Percentiles rank a stretch among this genome's conserved stretches.
phyloP scores from a whole-genome alignment of 2,797 vertebrate species.

The Esox masquinongy region DNA sequence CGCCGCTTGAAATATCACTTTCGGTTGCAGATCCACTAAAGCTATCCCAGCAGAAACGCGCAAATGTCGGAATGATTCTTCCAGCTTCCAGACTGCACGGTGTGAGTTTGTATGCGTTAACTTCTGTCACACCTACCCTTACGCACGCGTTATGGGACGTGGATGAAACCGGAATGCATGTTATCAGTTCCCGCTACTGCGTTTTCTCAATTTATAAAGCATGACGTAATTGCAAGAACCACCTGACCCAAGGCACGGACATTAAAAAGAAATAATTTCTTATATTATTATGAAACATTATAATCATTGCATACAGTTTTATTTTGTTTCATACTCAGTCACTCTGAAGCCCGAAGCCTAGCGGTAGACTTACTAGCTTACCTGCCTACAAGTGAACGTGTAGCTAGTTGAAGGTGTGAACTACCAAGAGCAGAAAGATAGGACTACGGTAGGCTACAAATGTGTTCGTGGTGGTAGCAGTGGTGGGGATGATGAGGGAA shows the following conservation, averaged over 20 bases:
- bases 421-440: background rate
- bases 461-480: background rate
- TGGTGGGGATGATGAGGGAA: background rate
- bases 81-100: conserved; percentile 14
- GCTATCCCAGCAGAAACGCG: background rate
- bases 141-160: conserved; percentile 43
- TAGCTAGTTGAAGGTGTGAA: background rate
- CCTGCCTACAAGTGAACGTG: too few relatives aligned
- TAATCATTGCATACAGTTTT: background rate
- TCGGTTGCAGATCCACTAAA: conserved; percentile 21
- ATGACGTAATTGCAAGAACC: conserved; percentile 55
- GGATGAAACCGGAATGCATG: conserved; percentile 42
- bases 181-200: conserved; percentile 26
- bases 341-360: too few relatives aligned
- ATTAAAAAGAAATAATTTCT: conserved; percentile 13
- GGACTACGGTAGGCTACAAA: background rate
- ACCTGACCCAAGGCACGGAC: conserved; percentile 43
- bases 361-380: too few relatives aligned
- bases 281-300: background rate
- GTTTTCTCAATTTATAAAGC: conserved; percentile 55
- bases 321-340: background rate
- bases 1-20: background rate
- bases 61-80: conserved; percentile 2
- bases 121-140: conserved; percentile 32
- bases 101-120: conserved; percentile 27